phyloP scores from a whole-genome alignment of 2,797 vertebrate species.

The Hirundo rustica region DNA sequence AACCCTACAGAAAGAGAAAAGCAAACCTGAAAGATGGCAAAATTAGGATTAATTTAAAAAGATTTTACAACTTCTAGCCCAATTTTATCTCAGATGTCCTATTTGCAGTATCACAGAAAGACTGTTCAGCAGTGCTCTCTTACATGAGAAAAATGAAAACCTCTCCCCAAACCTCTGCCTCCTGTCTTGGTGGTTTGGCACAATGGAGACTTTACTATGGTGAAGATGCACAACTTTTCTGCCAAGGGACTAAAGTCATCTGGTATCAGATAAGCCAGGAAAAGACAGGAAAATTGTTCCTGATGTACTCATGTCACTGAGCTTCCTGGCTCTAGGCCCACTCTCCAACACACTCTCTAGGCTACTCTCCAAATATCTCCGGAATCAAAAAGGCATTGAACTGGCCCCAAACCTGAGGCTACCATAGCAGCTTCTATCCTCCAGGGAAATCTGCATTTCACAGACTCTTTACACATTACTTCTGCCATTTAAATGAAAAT shows the following conservation, averaged over 20 bases:
- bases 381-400: background rate
- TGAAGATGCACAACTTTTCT: background rate
- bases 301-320: background rate
- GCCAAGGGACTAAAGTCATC: background rate
- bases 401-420: background rate
- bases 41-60: background rate
- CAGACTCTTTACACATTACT: background rate
- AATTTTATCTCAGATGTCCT: background rate
- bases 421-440: background rate
- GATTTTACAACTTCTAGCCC: background rate
- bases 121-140: background rate
- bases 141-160: background rate
- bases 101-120: background rate
- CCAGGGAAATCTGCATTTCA: background rate
- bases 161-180: background rate
- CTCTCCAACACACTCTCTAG: background rate
- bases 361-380: background rate
- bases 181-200: background rate
- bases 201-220: background rate
- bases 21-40: conserved; percentile 12
- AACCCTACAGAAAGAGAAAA: conserved; percentile 80
- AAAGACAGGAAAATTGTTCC: background rate
- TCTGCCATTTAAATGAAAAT: background rate
- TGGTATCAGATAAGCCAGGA: background rate
- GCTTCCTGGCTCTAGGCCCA: background rate